Evolutionary conservation across 2,888 invertebrate genomes (phyloP), one percentile per base, ranked within the genome.

Genomic region (Phyto melanocephala): DNA sequence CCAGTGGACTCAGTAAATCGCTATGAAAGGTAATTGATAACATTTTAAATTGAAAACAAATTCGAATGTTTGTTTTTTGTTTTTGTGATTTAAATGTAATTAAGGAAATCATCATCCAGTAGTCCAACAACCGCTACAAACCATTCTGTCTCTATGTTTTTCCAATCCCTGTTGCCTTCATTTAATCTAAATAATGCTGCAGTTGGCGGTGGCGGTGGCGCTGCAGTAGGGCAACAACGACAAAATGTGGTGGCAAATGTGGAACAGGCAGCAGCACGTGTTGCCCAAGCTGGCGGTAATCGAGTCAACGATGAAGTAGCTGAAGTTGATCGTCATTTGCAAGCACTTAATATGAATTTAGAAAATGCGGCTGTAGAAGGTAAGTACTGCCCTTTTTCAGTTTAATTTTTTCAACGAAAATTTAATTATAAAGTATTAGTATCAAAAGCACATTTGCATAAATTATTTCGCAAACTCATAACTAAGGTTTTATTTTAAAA

Each of bases 1-100:
- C 96, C 96, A 1, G 86, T 92, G 47, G 95, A 96, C 90, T 94
- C 95, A 0, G 93, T 96, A 33, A 93, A 95, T 87, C 92, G 94
- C 77, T 96, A 96, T 89, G 92, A 93, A 62, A 93, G 93, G 91
- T 91, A 81, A 24, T 22, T 11, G 11, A 2, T 20, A 20, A 15
- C 1, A 5, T 28, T 28, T 28, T 28, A 6, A 28, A 6, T 42
- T 15, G 15, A 17, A 42, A n/a, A n/a, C n/a, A n/a, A n/a, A n/a
- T n/a, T n/a, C n/a, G n/a, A n/a, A 42, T 35, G 0, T 28, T 54
- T 15, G 2, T 67, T 54, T 81, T 8, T 75, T n/a, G n/a, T n/a
- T n/a, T n/a, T n/a, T n/a, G n/a, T n/a, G n/a, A n/a, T n/a, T n/a
- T n/a, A n/a, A n/a, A n/a, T n/a, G n/a, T n/a, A n/a, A n/a, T n/a